phyloP scores from a whole-genome alignment of 1,140 invertebrate species.

The Drosophila quadrilineata region DNA sequence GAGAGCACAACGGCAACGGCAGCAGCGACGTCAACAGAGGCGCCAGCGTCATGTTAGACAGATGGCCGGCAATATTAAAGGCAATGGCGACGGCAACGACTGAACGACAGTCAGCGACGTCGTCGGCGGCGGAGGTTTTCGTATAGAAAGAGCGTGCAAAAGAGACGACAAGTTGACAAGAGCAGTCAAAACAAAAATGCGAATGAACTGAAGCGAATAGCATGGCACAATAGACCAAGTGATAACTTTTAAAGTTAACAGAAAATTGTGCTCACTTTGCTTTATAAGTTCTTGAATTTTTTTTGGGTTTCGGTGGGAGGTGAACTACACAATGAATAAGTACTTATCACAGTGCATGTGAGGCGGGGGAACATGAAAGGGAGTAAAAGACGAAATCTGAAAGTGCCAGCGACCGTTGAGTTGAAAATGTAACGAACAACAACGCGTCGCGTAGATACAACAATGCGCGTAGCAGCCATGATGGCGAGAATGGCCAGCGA shows the following conservation, averaged over 20 bases:
- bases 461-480: slow-evolving; percentile 40
- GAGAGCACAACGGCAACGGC: slow-evolving; percentile 17
- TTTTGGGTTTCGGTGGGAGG: background rate
- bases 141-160: slow-evolving; percentile 69
- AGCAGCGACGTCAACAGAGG: slow-evolving; percentile 33
- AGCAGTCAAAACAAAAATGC: slow-evolving; percentile 72
- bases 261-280: slow-evolving; percentile 25
- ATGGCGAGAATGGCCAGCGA: slow-evolving; percentile 47
- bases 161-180: slow-evolving; percentile 38
- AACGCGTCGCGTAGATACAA: slow-evolving; percentile 34
- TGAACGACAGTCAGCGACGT: slow-evolving; percentile 39
- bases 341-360: background rate
- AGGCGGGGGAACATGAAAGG: too few relatives aligned
- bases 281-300: slow-evolving; percentile 17
- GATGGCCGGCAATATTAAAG: slow-evolving; percentile 36
- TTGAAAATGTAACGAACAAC: slow-evolving; percentile 45
- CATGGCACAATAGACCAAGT: slow-evolving; percentile 30
- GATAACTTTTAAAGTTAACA: slow-evolving; percentile 33
- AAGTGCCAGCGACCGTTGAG: slow-evolving; percentile 23
- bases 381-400: slow-evolving; percentile 48
- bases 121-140: slow-evolving; percentile 41
- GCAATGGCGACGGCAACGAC: slow-evolving; percentile 19
- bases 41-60: slow-evolving; percentile 49
- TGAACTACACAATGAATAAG: background rate
- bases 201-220: slow-evolving; percentile 51